These are phyloP conservation scores for Pungitius pungitius DNA, from an alignment of 2,113 vertebrate genomes.

Conservation along the genomic window DNA sequence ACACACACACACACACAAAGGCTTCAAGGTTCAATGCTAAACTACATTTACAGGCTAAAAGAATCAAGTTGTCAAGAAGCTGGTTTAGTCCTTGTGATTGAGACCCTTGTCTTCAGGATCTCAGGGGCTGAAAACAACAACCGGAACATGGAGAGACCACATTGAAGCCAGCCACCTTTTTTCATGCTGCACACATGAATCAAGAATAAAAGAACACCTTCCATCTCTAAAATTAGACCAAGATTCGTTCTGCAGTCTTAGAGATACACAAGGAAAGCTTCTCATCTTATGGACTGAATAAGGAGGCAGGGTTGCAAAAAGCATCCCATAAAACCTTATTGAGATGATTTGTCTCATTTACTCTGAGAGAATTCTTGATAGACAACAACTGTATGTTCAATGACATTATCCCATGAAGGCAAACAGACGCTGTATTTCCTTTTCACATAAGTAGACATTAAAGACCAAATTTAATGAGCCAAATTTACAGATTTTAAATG, in stretches of 20 bases:
- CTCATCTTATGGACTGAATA: conserved; percentile 13
- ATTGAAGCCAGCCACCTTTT: background rate
- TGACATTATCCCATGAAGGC: background rate
- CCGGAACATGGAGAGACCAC: background rate
- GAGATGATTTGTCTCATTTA: background rate
- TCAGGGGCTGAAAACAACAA: background rate
- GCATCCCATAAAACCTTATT: background rate
- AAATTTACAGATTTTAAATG: background rate
- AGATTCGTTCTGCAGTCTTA: background rate
- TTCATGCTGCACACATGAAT: background rate
- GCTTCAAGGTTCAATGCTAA: conserved; percentile 8
- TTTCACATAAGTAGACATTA: conserved; percentile 1
- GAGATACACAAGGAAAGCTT: background rate
- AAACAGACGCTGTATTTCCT: background rate
- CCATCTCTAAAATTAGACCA: conserved; percentile 7
- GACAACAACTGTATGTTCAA: background rate
- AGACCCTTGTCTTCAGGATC: background rate
- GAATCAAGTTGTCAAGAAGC: conserved; percentile 1
- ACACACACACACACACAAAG: conserved; percentile 24
- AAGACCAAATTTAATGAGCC: background rate
- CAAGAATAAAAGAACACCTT: background rate
- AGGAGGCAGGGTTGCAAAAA: conserved; percentile 4
- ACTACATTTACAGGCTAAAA: conserved; percentile 6
- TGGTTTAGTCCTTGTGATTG: background rate
- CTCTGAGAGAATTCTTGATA: background rate